Percentiles rank a stretch among this genome's conserved stretches.
phyloP scores from a whole-genome alignment of 2,113 vertebrate genomes.

The Sclerurus mexicanus region DNA sequence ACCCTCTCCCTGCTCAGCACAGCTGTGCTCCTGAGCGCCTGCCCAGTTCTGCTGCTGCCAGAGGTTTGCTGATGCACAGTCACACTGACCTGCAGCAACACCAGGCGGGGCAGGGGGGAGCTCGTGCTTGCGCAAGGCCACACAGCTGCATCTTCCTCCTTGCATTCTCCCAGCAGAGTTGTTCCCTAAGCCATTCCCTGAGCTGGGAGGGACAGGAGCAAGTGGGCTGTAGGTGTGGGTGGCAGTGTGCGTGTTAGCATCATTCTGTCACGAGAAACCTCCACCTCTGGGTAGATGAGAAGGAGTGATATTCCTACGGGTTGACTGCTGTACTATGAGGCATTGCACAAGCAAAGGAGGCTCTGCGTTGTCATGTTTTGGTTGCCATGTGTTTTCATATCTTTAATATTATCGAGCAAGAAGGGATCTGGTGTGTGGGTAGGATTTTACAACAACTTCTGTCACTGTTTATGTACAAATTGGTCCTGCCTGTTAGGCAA shows the following conservation, averaged over 20 bases:
- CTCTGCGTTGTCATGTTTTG: not conserved
- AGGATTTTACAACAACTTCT: not conserved
- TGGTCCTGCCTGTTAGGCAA: slow-evolving; percentile 7
- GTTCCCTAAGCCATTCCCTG: fast-evolving
- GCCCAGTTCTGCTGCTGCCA: not conserved
- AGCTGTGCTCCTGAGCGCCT: not conserved
- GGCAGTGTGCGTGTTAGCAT: not conserved
- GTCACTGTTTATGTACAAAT: not conserved
- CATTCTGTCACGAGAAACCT: fast-evolving
- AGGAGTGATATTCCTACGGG: not conserved
- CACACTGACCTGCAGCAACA: not conserved
- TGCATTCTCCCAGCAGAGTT: not conserved
- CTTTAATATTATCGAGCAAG: not conserved
- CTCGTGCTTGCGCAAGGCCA: not conserved
- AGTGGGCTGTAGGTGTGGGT: not conserved
- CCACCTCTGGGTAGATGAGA: not conserved
- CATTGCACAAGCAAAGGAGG: not conserved
- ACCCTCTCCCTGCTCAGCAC: not conserved
- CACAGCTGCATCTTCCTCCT: not conserved
- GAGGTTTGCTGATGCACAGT: not conserved
- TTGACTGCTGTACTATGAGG: not conserved
- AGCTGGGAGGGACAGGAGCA: fast-evolving
- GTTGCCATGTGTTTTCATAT: not conserved
- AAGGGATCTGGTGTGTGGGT: not conserved
- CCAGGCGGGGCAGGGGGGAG: not conserved